Evolutionary conservation across 1,140 invertebrate species (phyloP).

Genomic region (Diploscapter pachys): DNA sequence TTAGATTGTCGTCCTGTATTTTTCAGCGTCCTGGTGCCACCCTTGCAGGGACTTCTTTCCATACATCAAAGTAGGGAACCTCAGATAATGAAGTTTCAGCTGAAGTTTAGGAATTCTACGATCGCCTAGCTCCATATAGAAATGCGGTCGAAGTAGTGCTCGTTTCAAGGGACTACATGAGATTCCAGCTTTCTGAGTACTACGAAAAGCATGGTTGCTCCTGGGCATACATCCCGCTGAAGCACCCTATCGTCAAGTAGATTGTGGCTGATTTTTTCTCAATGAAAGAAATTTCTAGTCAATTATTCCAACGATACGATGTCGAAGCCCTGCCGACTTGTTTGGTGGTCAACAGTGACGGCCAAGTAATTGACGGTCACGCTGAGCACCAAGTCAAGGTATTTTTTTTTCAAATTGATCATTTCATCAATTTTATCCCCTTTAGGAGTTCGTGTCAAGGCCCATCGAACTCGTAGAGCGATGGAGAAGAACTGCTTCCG

Average conservation of each 20-base stretch:
- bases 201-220: conserved; percentile 22
- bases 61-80: conserved; percentile 9
- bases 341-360: conserved; percentile 2
- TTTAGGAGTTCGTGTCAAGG: not conserved
- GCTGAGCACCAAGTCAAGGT: no score
- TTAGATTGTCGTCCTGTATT: conserved; percentile 19
- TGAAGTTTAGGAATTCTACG: conserved; percentile 6
- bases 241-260: conserved; percentile 13
- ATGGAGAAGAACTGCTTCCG: not conserved
- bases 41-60: conserved; percentile 19
- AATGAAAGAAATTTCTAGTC: no score
- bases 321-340: conserved; percentile 17
- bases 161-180: conserved; percentile 17
- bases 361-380: no score
- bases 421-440: no score
- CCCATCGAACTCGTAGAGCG: not conserved
- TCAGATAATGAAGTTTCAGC: not conserved
- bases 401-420: no score
- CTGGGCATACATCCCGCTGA: conserved; percentile 12
- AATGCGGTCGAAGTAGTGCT: conserved; percentile 17
- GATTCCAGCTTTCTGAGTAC: conserved; percentile 21
- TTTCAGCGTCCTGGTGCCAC: conserved; percentile 17
- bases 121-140: conserved; percentile 9
- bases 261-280: not conserved
- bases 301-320: conserved; percentile 1